phyloP scores from a whole-genome alignment of 1,140 invertebrate genomes.

The Apis laboriosa region DNA sequence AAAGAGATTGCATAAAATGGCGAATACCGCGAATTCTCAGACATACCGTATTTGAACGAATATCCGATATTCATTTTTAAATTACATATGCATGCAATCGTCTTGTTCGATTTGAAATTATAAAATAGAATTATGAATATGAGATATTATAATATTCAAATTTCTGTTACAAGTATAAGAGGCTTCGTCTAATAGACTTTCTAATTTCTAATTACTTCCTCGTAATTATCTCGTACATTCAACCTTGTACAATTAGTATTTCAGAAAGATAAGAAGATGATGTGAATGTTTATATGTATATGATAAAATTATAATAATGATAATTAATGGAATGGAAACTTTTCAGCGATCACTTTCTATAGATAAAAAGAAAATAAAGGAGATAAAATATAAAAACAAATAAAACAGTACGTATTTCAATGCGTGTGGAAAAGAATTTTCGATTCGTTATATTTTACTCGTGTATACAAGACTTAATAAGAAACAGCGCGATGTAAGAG shows the following conservation, averaged over 20 bases:
- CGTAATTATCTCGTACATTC: background rate
- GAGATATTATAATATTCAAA: background rate
- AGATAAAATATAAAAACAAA: no score
- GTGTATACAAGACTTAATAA: background rate
- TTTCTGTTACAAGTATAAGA: background rate
- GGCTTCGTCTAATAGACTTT: background rate
- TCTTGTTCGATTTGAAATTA: background rate
- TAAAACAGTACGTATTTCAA: no score
- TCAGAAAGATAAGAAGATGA: no score
- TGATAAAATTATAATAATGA: no score
- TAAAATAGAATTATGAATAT: no score
- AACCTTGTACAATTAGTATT: background rate
- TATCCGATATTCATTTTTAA: no score
- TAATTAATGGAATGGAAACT: no score
- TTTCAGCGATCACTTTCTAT: no score
- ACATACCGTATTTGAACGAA: background rate
- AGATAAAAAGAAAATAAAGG: no score
- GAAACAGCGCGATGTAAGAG: background rate
- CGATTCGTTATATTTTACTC: background rate
- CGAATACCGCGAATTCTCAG: background rate
- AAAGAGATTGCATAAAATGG: constrained; percentile 14
- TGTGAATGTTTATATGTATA: no score
- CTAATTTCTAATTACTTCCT: background rate
- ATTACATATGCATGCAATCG: background rate
- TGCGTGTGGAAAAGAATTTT: no score